Percentiles rank a stretch among this genome's conserved stretches.
Evolutionary conservation across 2,797 vertebrate species (phyloP).

Genomic region (Pangasius krempfi): DNA sequence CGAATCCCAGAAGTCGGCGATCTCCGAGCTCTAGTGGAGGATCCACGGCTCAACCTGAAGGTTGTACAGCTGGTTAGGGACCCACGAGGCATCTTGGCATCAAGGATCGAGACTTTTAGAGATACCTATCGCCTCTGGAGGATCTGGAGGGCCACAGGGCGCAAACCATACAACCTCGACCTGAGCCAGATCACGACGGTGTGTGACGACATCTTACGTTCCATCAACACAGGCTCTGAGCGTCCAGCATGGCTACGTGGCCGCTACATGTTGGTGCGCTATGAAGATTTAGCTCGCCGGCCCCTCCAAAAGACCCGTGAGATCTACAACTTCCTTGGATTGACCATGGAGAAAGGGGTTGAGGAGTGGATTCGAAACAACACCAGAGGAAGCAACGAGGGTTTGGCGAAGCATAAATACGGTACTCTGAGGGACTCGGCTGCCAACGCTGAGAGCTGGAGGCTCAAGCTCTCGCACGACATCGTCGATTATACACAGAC

Average conservation of each 20-base stretch:
- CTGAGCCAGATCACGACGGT: conserved; percentile 85
- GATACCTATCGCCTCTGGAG: conserved; percentile 91
- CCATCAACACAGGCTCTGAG: conserved; percentile 81
- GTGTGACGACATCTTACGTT: conserved; percentile 88
- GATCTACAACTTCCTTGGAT: conserved; percentile 87
- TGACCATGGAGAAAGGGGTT: conserved; percentile 80
- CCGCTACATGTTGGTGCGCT: conserved; percentile 89
- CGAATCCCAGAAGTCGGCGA: conserved; percentile 86
- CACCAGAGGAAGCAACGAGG: conserved; percentile 82
- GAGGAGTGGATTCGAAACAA: conserved; percentile 90
- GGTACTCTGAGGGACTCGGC: conserved; percentile 89
- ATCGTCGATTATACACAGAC: conserved; percentile 88
- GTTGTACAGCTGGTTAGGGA: conserved; percentile 91
- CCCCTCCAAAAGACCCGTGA: conserved; percentile 88
- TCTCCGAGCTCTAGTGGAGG: conserved; percentile 84
- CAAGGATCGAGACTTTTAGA: conserved; percentile 89
- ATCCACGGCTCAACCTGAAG: conserved; percentile 88
- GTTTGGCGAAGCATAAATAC: conserved; percentile 85
- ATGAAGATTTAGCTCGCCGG: conserved; percentile 89
- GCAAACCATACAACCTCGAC: conserved; percentile 88
- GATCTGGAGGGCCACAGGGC: conserved; percentile 88
- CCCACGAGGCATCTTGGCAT: conserved; percentile 87
- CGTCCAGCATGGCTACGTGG: conserved; percentile 86
- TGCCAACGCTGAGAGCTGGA: conserved; percentile 89
- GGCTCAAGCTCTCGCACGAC: conserved; percentile 87